Evolutionary conservation across 2,113 vertebrate genomes (phyloP), one percentile per base, ranked within the genome.

Genomic region (Semicossyphus pulcher): DNA sequence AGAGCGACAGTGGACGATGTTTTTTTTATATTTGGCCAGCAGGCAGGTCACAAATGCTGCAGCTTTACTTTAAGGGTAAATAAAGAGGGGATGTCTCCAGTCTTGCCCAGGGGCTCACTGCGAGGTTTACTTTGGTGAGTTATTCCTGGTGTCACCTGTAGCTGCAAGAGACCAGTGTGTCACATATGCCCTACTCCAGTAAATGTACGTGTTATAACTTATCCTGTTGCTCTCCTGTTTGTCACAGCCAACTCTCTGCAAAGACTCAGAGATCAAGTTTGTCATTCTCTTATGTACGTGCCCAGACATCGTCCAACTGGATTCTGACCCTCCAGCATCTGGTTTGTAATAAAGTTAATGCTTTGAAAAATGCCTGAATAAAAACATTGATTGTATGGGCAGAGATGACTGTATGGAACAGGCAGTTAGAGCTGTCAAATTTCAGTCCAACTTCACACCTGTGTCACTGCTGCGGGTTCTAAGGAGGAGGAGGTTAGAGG

Each of bases 401-500:
- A 57, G n/a, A 8, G 20, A 44, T 36, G 12, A 37, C 18, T 54
- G 10, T 44, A 62, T 51, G 4, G 4, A 44, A 59, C 10, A 41
- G 11, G 23, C 16, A 18, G 63, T 48, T 58, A 16, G 18, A 21
- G 18, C 18, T 26, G 44, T 5, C 11, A 14, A 18, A 1, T 77
- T 72, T 57, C 9, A 64, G 59, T 31, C 16, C 7, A 54, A 58
- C 66, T 25, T 48, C 61, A 45, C 73, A 84, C 56, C 80, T 78
- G 62, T 73, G 76, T 62, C 74, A 66, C 63, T 7, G 20, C 65
- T 47, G 28, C 48, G 51, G 78, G 64, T 47, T 31, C 67, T 78
- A 86, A 84, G 76, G 67, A 86, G 45, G 48, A 51, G 34, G 42
- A 76, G 58, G 65, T 25, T 44, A 10, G 63, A 44, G 34, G 9